Percentiles rank a stretch among this genome's conserved stretches.
phyloP scores from a whole-genome alignment of 2,888 invertebrate genomes.

The Ophion ellenae region DNA sequence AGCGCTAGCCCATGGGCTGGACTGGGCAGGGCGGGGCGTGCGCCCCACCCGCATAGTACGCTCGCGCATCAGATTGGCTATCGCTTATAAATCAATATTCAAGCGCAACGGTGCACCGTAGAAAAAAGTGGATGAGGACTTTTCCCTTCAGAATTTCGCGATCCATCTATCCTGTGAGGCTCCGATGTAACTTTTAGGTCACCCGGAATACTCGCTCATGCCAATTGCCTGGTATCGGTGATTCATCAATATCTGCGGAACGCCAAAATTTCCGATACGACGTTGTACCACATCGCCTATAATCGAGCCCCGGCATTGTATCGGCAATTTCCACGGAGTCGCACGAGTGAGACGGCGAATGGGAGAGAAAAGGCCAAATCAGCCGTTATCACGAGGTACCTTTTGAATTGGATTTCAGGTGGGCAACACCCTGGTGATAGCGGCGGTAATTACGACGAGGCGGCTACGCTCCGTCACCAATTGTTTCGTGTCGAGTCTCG shows the following conservation, averaged over 20 bases:
- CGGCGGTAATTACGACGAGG: conserved; percentile 94
- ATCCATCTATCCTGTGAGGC: no score
- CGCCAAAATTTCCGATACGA: not conserved
- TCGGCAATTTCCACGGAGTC: not conserved
- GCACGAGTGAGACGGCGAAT: not conserved
- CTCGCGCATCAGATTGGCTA: no score
- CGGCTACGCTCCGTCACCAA: conserved; percentile 96
- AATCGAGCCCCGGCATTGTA: conserved; percentile 35
- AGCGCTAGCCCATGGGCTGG: no score
- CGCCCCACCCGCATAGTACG: no score
- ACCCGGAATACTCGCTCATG: not conserved
- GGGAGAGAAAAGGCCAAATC: not conserved
- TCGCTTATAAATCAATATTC: no score
- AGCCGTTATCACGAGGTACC: conserved; percentile 35
- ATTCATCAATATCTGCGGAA: conserved; percentile 41
- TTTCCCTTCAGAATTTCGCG: no score
- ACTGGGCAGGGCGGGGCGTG: no score
- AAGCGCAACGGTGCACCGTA: no score
- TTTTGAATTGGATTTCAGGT: conserved; percentile 81
- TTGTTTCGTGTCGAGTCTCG: conserved; percentile 97
- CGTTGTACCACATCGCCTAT: conserved; percentile 18
- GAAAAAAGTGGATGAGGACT: no score
- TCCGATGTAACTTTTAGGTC: no score
- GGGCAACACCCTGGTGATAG: conserved; percentile 95
- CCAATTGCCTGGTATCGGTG: not conserved